Percentiles rank a stretch among this genome's conserved stretches.
phyloP scores from a whole-genome alignment of 2,797 vertebrate species.

The Gymnopithys bicolor region DNA sequence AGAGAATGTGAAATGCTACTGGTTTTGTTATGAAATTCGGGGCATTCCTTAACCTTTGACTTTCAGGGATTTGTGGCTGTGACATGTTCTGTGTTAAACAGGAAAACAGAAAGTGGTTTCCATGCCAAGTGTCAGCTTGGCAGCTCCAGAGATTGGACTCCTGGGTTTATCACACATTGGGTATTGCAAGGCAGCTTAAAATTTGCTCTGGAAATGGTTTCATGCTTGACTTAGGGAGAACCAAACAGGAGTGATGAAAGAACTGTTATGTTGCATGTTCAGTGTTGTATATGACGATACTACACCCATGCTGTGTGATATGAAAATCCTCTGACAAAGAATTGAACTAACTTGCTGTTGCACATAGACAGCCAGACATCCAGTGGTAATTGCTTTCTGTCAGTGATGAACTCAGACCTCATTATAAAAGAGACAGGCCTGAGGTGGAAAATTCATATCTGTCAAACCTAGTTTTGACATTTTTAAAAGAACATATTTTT shows the following conservation, averaged over 20 bases:
- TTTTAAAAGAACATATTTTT: background rate
- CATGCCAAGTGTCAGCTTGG: constrained; percentile 13
- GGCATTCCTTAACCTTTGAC: constrained; percentile 1
- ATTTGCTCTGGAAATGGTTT: background rate
- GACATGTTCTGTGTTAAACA: background rate
- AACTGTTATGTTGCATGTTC: background rate
- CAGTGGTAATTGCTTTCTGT: background rate
- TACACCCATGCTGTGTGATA: background rate
- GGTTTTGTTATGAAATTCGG: constrained; percentile 3
- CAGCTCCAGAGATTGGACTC: background rate
- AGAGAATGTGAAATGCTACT: background rate
- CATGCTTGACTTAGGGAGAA: background rate
- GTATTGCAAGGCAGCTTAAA: background rate
- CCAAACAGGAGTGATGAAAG: background rate
- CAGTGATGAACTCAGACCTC: background rate
- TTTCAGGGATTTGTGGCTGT: background rate
- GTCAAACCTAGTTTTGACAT: background rate
- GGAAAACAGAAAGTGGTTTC: background rate
- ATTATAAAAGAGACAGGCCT: background rate
- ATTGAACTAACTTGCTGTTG: background rate
- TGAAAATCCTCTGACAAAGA: background rate
- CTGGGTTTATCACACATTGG: background rate
- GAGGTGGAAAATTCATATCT: background rate
- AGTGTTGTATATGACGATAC: background rate
- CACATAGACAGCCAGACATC: background rate